Percentiles rank a stretch among this genome's conserved stretches.
Evolutionary conservation across 2,797 vertebrate species (phyloP).

Genomic region (Serranus cabrilla): DNA sequence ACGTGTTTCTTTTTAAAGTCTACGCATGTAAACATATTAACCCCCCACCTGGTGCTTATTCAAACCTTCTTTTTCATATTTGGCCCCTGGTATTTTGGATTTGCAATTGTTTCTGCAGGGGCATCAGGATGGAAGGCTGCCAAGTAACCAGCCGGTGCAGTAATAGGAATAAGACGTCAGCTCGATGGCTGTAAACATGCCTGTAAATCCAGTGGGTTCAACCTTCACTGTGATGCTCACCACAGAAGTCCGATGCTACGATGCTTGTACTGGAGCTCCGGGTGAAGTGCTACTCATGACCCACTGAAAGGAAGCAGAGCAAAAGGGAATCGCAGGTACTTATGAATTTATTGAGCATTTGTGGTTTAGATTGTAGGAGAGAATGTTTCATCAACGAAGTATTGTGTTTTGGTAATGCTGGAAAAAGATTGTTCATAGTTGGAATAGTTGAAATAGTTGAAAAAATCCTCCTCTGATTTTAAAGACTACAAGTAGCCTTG

Average conservation of each 20-base stretch:
- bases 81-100: not conserved
- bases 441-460: not conserved
- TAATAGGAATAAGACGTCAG: slow-evolving; percentile 73
- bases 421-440: not conserved
- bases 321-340: slow-evolving; percentile 53
- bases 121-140: slow-evolving; percentile 52
- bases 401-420: not conserved
- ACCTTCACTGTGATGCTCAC: slow-evolving; percentile 27
- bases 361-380: not conserved
- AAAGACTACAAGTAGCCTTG: not conserved
- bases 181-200: slow-evolving; percentile 38
- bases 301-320: slow-evolving; percentile 25
- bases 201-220: slow-evolving; percentile 52
- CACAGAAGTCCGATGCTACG: slow-evolving; percentile 29
- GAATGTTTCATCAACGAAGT: not conserved
- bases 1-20: not conserved
- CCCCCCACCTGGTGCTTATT: not conserved
- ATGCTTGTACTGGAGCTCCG: slow-evolving; percentile 11
- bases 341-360: slow-evolving; percentile 16
- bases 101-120: slow-evolving; percentile 20
- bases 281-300: slow-evolving; percentile 13
- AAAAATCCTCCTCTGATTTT: not conserved
- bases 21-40: not conserved
- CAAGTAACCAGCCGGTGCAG: slow-evolving; percentile 75
- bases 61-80: not conserved